Conservation (phyloP, 2,888 invertebrate species). For the Nomada fabriciana region DNA sequence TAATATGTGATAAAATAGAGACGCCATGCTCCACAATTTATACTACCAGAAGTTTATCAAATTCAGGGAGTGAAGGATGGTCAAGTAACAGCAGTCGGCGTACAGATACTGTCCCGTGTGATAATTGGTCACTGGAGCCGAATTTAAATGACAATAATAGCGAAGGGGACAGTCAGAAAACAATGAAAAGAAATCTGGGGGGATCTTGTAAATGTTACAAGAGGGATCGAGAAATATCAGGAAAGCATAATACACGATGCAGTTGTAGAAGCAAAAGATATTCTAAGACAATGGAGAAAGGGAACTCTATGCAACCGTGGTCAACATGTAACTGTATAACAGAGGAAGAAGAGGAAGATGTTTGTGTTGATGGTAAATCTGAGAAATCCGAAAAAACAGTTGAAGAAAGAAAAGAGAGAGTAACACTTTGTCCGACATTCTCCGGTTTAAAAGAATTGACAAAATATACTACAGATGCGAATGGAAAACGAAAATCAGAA, state of each 20-base stretch:
- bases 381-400: background rate
- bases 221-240: background rate
- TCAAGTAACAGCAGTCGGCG: constrained; percentile 7
- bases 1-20: constrained; percentile 23
- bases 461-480: background rate
- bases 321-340: constrained; percentile 58
- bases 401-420: background rate
- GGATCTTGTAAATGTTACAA: constrained; percentile 28
- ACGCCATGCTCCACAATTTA: constrained; percentile 36
- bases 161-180: background rate
- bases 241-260: background rate
- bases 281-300: background rate
- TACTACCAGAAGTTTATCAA: constrained; percentile 16
- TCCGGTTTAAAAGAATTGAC: background rate
- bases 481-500: too few species aligned
- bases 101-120: background rate
- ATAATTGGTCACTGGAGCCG: constrained; percentile 8
- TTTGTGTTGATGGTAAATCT: background rate
- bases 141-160: background rate
- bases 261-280: background rate
- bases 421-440: background rate
- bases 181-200: background rate
- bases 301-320: constrained; percentile 23
- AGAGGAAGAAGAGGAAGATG: constrained; percentile 63
- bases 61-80: constrained; percentile 17